Conservation (phyloP, 2,888 invertebrate genomes). For the Caenorhabditis sp. region DNA sequence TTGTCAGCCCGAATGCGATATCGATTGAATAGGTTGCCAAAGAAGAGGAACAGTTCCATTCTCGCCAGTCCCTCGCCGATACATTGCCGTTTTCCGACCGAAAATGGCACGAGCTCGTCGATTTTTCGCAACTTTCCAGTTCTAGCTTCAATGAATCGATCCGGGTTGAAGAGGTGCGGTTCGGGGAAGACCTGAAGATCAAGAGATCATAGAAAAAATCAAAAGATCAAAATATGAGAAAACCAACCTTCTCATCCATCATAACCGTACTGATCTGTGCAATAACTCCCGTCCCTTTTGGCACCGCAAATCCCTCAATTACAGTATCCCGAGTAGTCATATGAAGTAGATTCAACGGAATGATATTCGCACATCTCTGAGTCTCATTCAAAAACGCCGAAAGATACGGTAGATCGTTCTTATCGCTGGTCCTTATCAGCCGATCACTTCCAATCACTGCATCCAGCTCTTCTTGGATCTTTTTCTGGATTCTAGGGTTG, state of each 20-base stretch:
- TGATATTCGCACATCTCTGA: constrained; percentile 50
- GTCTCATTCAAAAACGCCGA: constrained; percentile 69
- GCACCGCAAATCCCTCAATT: constrained; percentile 36
- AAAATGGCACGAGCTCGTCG: constrained; percentile 68
- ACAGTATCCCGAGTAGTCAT: constrained; percentile 39
- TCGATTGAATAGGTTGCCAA: constrained; percentile 47
- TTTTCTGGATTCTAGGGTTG: constrained; percentile 53
- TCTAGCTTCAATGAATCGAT: constrained; percentile 54
- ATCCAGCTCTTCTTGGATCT: constrained; percentile 65
- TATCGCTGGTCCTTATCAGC: constrained; percentile 60
- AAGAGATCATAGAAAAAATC: background rate
- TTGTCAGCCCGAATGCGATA: background rate
- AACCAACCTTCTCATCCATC: constrained; percentile 54
- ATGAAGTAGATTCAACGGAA: constrained; percentile 58
- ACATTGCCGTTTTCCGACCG: constrained; percentile 69
- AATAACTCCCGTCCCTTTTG: constrained; percentile 52
- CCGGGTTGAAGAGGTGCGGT: constrained; percentile 59
- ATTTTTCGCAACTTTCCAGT: constrained; percentile 52
- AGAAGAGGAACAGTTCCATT: constrained; percentile 52
- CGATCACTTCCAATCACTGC: constrained; percentile 61
- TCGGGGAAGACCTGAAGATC: constrained; percentile 60
- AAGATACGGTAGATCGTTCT: constrained; percentile 59
- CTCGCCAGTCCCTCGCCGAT: constrained; percentile 47
- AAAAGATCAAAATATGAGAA: background rate
- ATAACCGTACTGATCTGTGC: constrained; percentile 67